phyloP scores from a whole-genome alignment of 2,888 invertebrate species.

The Spodoptera picta region DNA sequence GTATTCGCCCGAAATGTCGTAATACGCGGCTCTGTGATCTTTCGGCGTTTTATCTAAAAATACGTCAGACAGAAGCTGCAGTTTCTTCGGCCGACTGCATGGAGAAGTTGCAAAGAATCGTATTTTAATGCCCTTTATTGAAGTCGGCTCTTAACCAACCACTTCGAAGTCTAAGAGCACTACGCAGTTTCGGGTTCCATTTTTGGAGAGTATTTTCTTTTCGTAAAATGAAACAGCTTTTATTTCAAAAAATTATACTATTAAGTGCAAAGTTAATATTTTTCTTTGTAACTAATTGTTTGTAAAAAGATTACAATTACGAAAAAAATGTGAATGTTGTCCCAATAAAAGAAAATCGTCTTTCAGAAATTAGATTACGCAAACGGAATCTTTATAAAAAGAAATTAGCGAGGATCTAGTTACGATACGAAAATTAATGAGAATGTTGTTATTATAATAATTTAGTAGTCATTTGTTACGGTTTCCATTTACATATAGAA shows the following conservation, averaged over 20 bases:
- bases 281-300: background rate
- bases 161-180: conserved; percentile 26
- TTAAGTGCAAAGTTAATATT: background rate
- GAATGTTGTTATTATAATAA: no score
- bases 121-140: conserved; percentile 38
- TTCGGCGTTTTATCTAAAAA: conserved; percentile 41
- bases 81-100: conserved; percentile 3
- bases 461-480: no score
- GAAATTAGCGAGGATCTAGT: no score
- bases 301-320: no score
- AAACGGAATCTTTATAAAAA: no score
- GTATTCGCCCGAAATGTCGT: conserved; percentile 24
- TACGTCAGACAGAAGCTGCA: conserved; percentile 29
- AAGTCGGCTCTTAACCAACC: conserved; percentile 39
- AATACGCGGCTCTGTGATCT: conserved; percentile 24
- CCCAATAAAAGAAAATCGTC: no score
- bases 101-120: conserved; percentile 12
- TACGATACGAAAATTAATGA: no score
- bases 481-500: no score
- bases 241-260: conserved; percentile 7
- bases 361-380: no score
- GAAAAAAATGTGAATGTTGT: no score
- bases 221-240: background rate
- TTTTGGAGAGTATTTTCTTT: conserved; percentile 13
- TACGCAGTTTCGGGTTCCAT: conserved; percentile 35